Evolutionary conservation across 2,888 invertebrate genomes (phyloP), one percentile per base, ranked within the genome.

Genomic region (Polylopha cassiicola): DNA sequence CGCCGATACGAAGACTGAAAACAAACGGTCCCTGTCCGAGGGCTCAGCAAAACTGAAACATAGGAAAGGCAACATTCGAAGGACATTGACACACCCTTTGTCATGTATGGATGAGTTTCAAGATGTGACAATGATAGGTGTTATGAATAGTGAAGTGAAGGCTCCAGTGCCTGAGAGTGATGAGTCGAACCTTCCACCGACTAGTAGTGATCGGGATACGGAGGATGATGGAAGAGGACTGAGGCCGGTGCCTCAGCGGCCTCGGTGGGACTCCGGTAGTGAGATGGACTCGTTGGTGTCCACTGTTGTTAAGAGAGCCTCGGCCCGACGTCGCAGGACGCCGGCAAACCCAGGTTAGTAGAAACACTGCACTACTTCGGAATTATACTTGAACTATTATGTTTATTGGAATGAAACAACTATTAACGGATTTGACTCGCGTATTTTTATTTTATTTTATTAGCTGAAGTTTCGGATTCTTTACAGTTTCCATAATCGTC

Each of bases 301-400:
- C 3, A 88, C 88, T 1, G 88, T 90, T 5, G 91, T 91, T 56
- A 81, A 87, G 51, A 89, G 90, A 68, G 90, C 90, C 39, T 88
- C 89, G 43, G 88, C 90, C 17, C 84, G 89, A 57, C 82, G 89
- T 59, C 76, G 89, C 51, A 72, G 87, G 61, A 77, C 74, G 74
- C 73, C 84, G 38, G 73, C 76, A 51, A 81, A 85, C 68, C 70
- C 73, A 68, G 86, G 86, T 85, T 18, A 64, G 66, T 44, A n/a
- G n/a, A n/a, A n/a, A n/a, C n/a, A n/a, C n/a, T n/a, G n/a, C n/a
- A n/a, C n/a, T 29, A n/a, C n/a, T 33, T 15, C 22, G 10, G 4
- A 18, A 20, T 3, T 17, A 7, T 22, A 5, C 2, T 20, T 20
- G 20, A 20, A 14, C 20, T 13, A 11, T 33, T 10, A 21, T 18